Conservation (phyloP, 2,888 invertebrate species). For the Nebria brevicollis region DNA sequence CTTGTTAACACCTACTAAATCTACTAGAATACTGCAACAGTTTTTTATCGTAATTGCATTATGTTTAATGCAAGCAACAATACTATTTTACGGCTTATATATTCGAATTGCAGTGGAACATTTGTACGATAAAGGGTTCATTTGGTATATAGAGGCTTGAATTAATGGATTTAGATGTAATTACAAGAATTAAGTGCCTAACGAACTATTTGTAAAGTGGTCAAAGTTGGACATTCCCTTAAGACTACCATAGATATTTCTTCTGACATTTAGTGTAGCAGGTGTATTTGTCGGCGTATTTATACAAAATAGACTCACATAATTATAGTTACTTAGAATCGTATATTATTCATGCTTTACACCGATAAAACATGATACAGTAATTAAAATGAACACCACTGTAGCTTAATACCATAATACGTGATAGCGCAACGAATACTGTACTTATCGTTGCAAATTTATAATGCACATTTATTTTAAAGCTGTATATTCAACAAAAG, state of each 20-base stretch:
- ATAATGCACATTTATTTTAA: not conserved
- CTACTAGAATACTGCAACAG: too few species aligned
- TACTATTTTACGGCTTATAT: not conserved
- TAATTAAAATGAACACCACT: not conserved
- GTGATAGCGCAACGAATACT: not conserved
- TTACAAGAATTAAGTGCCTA: not conserved
- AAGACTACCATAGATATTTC: not conserved
- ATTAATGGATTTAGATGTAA: not conserved
- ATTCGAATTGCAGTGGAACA: not conserved
- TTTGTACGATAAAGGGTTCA: not conserved
- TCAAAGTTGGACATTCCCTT: not conserved
- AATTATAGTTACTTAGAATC: not conserved
- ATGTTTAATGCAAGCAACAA: not conserved
- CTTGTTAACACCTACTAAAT: too few species aligned
- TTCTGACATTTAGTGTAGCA: not conserved
- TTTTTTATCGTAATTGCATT: too few species aligned
- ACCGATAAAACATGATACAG: not conserved
- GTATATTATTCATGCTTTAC: not conserved
- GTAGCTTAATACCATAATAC: not conserved
- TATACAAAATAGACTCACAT: not conserved
- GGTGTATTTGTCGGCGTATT: not conserved
- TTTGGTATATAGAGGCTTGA: not conserved
- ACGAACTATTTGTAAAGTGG: not conserved
- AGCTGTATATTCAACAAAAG: not conserved
- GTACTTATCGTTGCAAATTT: not conserved